These are phyloP conservation scores for Bombus waltoni DNA, from an alignment of 1,140 invertebrate genomes.

Conservation along the genomic window DNA sequence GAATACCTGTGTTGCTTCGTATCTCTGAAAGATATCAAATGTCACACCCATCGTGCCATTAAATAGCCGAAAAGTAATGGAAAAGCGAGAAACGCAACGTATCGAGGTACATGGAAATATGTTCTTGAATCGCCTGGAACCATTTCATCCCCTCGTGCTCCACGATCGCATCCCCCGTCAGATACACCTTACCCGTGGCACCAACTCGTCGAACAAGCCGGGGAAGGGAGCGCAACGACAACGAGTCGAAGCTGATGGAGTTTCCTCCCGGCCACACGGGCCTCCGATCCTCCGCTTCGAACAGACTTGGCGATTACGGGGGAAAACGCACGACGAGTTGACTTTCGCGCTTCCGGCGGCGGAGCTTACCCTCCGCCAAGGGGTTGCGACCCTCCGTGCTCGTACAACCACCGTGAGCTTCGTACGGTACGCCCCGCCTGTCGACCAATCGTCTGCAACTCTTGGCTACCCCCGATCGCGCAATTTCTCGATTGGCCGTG, in stretches of 20 bases:
- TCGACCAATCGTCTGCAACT: conserved; percentile 67
- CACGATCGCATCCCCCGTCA: neutral
- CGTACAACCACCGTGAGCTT: conserved; percentile 55
- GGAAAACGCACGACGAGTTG: conserved; percentile 54
- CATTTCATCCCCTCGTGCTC: neutral
- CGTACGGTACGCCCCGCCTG: conserved; percentile 67
- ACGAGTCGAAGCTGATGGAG: conserved; percentile 12
- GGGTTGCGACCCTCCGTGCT: conserved; percentile 49
- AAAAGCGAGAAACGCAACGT: neutral
- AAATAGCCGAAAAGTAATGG: no score
- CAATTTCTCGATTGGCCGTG: conserved; percentile 53
- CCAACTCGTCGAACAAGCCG: neutral
- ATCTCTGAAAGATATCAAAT: neutral
- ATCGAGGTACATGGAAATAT: neutral
- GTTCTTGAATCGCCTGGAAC: neutral
- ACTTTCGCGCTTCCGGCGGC: conserved; percentile 64
- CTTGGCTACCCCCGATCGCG: conserved; percentile 43
- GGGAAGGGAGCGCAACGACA: neutral
- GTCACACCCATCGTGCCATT: no score
- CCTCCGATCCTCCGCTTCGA: conserved; percentile 3
- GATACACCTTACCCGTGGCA: neutral
- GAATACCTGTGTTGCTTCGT: no score
- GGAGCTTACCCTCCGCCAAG: conserved; percentile 13
- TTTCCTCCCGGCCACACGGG: neutral
- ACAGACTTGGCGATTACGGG: conserved; percentile 42